phyloP scores from a whole-genome alignment of 1,140 invertebrate species.

The Danaus plexippus region DNA sequence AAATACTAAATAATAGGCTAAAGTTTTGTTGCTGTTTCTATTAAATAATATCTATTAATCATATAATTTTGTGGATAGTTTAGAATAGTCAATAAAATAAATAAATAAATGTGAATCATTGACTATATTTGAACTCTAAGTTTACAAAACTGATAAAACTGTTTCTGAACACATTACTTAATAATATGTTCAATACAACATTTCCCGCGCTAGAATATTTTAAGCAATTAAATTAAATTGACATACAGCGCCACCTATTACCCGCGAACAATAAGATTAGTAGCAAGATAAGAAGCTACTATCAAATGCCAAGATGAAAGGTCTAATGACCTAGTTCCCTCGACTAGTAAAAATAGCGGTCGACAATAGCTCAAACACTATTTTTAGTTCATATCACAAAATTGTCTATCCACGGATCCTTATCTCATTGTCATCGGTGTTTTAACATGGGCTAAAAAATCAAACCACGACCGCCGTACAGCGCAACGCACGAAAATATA shows the following conservation, averaged over 20 bases:
- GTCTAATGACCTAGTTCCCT: slow-evolving; percentile 58
- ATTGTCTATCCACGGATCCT: slow-evolving; percentile 48
- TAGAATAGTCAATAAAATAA: background rate
- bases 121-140: slow-evolving; percentile 3
- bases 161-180: too few relatives aligned
- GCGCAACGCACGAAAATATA: slow-evolving; percentile 42
- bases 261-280: slow-evolving; percentile 19
- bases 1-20: too few relatives aligned
- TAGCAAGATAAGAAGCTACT: slow-evolving; percentile 38
- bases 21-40: too few relatives aligned
- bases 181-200: too few relatives aligned
- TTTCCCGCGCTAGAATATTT: background rate
- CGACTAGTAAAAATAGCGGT: slow-evolving; percentile 64
- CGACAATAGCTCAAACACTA: slow-evolving; percentile 68
- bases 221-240: background rate
- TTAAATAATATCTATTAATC: too few relatives aligned
- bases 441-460: slow-evolving; percentile 24
- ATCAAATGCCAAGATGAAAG: slow-evolving; percentile 38
- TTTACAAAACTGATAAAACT: background rate
- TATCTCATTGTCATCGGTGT: slow-evolving; percentile 40
- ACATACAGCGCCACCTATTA: slow-evolving; percentile 40
- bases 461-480: slow-evolving; percentile 23
- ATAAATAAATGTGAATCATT: slow-evolving; percentile 1
- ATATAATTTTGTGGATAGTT: too few relatives aligned
- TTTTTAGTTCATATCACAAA: slow-evolving; percentile 63